Base-by-base conservation (phyloP, 2,113 vertebrate species). In the Oryzias melastigma region DNA sequence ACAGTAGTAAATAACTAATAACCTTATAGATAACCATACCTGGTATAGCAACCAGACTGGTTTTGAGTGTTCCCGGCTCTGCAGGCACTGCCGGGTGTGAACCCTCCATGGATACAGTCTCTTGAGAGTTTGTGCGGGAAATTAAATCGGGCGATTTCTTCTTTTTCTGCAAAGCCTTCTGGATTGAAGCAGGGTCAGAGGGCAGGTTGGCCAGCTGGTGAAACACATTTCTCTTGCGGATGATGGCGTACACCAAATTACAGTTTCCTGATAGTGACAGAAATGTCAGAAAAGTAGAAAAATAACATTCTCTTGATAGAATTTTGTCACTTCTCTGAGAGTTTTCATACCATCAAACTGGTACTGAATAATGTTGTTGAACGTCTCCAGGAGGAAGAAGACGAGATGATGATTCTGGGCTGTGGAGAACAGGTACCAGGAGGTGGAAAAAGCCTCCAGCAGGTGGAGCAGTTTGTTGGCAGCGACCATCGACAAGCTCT, bases 351-450 rank as follows among this genome's bases (percentile, higher is more conserved):
- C 97, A 27, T 99, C 97, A 89, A 99, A 99, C 85, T 99, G 97
- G 82, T 99, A 99, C 90, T 99, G 97, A 77, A 99, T 99, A 46
- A 99, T 98, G 70, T 99, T 99, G 89, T 98, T 99, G 86, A 99
- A 99, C 71, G 95, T 95, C 78, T 99, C 97, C 1, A 99, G 91
- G 44, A 99, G 90, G 85, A 99, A 99, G 88, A 99, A 99, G 56
- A 96, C 94, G 1, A 99, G 92, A 69, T 99, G 97, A 73, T 99
- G 97, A 85, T 99, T 98, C 91, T 98, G 97, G 40, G 93, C 82
- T 1, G 92, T 82, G 0, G 97, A 96, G 79, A 97, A 99, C 35
- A 99, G 91, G 89, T 98, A 99, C 97, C 97, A 98, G 65, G 91
- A 93, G 54, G 96, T 98, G 41, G 97, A 98, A 87, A 99, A 99